Evolutionary conservation across 1,140 invertebrate genomes (phyloP).

Genomic region (Micrasema longulum): DNA sequence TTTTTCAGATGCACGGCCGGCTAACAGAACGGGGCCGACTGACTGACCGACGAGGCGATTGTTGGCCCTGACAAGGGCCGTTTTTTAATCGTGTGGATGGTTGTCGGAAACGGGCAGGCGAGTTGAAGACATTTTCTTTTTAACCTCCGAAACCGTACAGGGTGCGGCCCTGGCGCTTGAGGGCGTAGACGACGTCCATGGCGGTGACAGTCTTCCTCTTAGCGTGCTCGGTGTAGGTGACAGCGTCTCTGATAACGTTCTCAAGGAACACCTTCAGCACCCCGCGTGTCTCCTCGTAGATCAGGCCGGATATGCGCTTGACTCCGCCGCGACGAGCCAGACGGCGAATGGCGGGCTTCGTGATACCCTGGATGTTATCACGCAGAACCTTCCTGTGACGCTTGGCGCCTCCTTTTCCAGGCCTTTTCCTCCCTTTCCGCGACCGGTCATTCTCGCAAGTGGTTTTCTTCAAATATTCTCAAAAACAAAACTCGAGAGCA

Average conservation of each 20-base stretch:
- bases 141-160: slow-evolving; percentile 76
- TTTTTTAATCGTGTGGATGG: no score
- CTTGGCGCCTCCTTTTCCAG: slow-evolving; percentile 77
- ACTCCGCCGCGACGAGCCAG: slow-evolving; percentile 82
- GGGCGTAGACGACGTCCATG: slow-evolving; percentile 89
- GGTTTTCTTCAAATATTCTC: no score
- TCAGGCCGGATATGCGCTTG: slow-evolving; percentile 69
- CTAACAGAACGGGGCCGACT: no score
- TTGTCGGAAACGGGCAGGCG: no score
- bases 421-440: slow-evolving; percentile 77
- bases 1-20: no score
- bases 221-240: slow-evolving; percentile 87
- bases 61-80: no score
- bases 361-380: slow-evolving; percentile 76
- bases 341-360: slow-evolving; percentile 57
- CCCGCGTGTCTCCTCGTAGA: slow-evolving; percentile 55
- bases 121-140: slow-evolving; percentile 20
- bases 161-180: slow-evolving; percentile 84
- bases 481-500: no score
- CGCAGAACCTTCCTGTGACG: slow-evolving; percentile 76
- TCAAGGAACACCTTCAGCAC: slow-evolving; percentile 86
- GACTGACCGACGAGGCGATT: no score
- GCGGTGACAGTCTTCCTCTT: slow-evolving; percentile 87
- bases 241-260: slow-evolving; percentile 85
- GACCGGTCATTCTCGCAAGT: slow-evolving; percentile 62